Evolutionary conservation across 2,888 invertebrate species (phyloP), one percentile per base, ranked within the genome.

Genomic region (Argyresthia goedartella): DNA sequence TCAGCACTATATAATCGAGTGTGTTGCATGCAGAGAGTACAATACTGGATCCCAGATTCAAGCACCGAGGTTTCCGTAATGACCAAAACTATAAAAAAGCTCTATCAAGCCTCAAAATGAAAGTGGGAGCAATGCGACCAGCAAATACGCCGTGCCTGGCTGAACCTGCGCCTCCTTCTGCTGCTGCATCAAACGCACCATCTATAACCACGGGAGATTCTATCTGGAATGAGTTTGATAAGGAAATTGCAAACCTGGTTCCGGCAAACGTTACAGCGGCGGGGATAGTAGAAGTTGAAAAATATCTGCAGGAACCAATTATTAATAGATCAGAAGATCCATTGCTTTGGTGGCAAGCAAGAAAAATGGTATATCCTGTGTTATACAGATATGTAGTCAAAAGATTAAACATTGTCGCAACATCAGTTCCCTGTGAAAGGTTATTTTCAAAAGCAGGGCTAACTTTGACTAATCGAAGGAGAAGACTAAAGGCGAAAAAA

Each of bases 341-440:
- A 13, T 15, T 49, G 15, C 4, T 39, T 11, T 49, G 49, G 49
- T 39, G 39, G 49, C 14, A 36, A 10, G 14, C 13, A 14, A 13
- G 49, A 11, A 49, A 39, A 49, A 4, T 14, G 4, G 9, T 49
- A 4, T 49, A 39, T 39, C 49, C 49, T 6, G 3, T 4, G 8
- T n/a, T 49, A 8, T 49, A 49, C 15, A 13, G 16, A 15, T 16
- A 36, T 14, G 16, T 49, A 4, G 7, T 36, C 8, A 49, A 35
- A 39, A 36, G 49, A 8, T n/a, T 49, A 4, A 14, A 41, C 39
- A 13, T 49, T 15, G 16, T 39, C 6, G 39, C 49, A 6, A 49
- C 49, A 11, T 49, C 49, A 4, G 49, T 49, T 2, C 49, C 49
- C 6, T 48, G 48, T 48, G 48, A 48, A 34, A 33, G 48, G 11